A percentile compares a stretch with the other conserved stretches of the same genome.
Evolutionary conservation across 2,888 invertebrate genomes (phyloP).

Genomic region (Tupiocoris notatus): DNA sequence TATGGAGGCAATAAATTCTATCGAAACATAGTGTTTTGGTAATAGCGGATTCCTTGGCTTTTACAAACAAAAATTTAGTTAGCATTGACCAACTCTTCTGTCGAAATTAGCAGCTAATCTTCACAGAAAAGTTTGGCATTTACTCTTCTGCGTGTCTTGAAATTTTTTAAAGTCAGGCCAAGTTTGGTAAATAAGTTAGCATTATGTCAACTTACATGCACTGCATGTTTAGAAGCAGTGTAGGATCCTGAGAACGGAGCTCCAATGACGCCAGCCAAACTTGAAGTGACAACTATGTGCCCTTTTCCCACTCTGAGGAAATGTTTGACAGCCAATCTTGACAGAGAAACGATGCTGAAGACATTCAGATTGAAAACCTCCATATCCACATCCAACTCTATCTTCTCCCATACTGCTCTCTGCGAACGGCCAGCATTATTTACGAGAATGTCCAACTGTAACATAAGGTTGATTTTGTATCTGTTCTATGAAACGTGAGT

Average conservation of each 20-base stretch:
- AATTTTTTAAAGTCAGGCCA: too few species aligned
- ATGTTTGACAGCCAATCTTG: slow-evolving; percentile 67
- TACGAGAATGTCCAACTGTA: slow-evolving; percentile 69
- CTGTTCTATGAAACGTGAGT: too few species aligned
- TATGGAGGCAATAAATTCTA: too few species aligned
- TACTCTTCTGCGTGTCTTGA: too few species aligned
- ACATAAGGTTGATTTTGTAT: too few species aligned
- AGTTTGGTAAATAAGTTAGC: too few species aligned
- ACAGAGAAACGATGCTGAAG: slow-evolving; percentile 68
- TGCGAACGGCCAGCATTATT: slow-evolving; percentile 82
- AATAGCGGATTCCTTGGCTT: too few species aligned
- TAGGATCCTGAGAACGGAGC: slow-evolving; percentile 69
- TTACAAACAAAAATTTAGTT: too few species aligned
- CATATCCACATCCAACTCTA: slow-evolving; percentile 68
- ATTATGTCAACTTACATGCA: slow-evolving; percentile 65
- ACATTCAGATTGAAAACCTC: slow-evolving; percentile 77
- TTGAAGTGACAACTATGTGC: slow-evolving; percentile 73
- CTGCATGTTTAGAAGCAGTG: slow-evolving; percentile 71
- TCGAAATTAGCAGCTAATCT: too few species aligned
- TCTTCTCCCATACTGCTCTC: slow-evolving; percentile 69
- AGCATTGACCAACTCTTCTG: too few species aligned
- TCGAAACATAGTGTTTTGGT: too few species aligned
- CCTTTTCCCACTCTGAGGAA: slow-evolving; percentile 61
- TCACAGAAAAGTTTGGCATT: too few species aligned
- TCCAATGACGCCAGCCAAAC: slow-evolving; percentile 68